These are phyloP conservation scores for Pecten maximus DNA, from an alignment of 2,888 invertebrate genomes.

Conservation along the genomic window DNA sequence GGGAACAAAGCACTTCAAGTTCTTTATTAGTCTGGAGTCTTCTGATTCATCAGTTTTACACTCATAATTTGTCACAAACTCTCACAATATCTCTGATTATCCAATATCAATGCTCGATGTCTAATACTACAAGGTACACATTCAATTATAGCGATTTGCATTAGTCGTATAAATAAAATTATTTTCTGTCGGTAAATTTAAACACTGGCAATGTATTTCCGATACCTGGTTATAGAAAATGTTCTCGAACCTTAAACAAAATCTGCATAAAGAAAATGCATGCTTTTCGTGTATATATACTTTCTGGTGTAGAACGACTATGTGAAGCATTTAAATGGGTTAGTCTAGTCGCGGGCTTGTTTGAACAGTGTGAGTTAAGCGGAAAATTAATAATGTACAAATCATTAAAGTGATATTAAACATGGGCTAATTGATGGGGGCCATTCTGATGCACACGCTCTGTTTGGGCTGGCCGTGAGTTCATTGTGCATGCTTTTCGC, in stretches of 20 bases:
- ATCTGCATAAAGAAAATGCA: neutral
- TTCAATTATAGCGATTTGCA: neutral
- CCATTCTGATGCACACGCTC: conserved; percentile 10
- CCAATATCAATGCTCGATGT: neutral
- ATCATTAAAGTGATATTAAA: conserved; percentile 31
- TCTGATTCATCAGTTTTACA: no score
- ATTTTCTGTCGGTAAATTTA: neutral
- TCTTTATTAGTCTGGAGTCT: no score
- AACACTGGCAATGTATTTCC: neutral
- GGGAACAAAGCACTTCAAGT: no score
- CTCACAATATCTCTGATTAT: no score
- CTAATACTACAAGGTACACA: neutral
- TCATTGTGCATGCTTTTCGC: neutral
- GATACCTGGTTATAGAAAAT: neutral
- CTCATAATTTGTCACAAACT: no score
- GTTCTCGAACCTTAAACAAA: neutral
- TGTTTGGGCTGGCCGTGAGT: neutral
- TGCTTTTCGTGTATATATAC: neutral
- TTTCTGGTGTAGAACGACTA: neutral
- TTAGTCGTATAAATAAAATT: neutral
- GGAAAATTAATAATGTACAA: conserved; percentile 29
- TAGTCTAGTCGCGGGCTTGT: neutral
- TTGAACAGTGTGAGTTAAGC: neutral
- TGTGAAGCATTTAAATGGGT: neutral
- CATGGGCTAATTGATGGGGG: conserved; percentile 1